Conservation (phyloP, 2,797 vertebrate species). For the Pelodytes ibericus region DNA sequence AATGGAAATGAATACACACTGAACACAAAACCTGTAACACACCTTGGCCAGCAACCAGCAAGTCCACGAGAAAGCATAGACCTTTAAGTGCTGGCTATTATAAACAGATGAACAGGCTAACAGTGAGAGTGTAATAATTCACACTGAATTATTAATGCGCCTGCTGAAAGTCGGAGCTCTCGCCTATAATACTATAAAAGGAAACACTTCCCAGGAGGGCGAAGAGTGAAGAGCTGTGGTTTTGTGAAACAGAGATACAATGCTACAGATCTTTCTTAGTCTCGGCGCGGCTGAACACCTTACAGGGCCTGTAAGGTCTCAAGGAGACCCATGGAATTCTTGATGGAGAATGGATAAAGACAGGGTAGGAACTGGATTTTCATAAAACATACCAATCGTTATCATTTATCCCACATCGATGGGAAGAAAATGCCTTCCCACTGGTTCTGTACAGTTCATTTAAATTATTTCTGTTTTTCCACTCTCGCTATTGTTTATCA, state of each 20-base stretch:
- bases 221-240: background rate
- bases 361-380: no score
- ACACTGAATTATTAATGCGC: constrained; percentile 40
- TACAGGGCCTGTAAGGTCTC: background rate
- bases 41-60: constrained; percentile 27
- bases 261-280: no score
- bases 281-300: background rate
- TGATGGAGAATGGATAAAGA: no score
- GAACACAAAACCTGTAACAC: background rate
- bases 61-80: constrained; percentile 14
- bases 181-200: constrained; percentile 18
- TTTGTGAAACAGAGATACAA: background rate
- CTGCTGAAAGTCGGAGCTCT: constrained; percentile 19
- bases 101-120: constrained; percentile 24
- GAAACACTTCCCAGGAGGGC: background rate
- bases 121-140: constrained; percentile 35
- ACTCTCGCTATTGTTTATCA: no score
- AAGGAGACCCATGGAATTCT: background rate
- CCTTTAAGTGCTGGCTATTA: constrained; percentile 1
- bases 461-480: no score
- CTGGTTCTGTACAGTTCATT: no score
- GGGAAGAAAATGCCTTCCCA: no score
- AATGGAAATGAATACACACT: background rate
- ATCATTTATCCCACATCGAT: no score
- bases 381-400: no score